These are phyloP conservation scores for Enteromius paludinosus DNA, from an alignment of 2,797 vertebrate species.

Conservation along the genomic window DNA sequence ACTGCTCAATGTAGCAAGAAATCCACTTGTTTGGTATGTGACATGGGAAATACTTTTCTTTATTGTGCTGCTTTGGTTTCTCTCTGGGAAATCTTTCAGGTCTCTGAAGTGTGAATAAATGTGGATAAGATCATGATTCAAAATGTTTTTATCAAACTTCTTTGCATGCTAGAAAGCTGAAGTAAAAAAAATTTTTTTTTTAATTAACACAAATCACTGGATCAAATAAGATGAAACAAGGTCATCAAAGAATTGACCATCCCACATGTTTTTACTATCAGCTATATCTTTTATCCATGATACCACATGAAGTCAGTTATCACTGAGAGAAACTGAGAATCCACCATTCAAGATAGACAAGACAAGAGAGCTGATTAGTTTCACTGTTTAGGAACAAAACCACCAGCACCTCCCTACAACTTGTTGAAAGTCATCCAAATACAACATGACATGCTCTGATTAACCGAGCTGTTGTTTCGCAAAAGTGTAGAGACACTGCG, in stretches of 20 bases:
- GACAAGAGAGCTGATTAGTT: constrained; percentile 18
- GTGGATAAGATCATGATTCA: constrained; percentile 43
- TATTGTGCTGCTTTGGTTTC: neutral
- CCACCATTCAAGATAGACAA: neutral
- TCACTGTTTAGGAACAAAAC: constrained; percentile 3
- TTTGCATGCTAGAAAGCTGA: neutral
- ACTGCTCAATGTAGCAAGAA: constrained; percentile 41
- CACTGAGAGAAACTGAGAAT: neutral
- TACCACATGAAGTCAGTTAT: neutral
- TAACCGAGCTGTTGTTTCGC: neutral
- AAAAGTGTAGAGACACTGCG: neutral
- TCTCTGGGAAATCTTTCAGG: constrained; percentile 37
- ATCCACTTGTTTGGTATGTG: constrained; percentile 41
- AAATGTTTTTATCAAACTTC: neutral
- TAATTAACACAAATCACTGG: neutral
- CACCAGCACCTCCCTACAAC: constrained; percentile 64
- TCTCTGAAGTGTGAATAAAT: constrained; percentile 50
- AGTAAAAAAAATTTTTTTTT: neutral
- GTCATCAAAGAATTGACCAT: neutral
- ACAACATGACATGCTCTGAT: constrained; percentile 36
- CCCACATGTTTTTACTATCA: neutral
- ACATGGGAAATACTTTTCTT: constrained; percentile 41
- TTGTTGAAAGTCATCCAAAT: constrained; percentile 70
- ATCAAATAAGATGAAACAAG: neutral
- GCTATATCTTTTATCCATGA: neutral